phyloP scores from a whole-genome alignment of 92 coral and sea anemone species.

The Zoanthus solanderi region DNA sequence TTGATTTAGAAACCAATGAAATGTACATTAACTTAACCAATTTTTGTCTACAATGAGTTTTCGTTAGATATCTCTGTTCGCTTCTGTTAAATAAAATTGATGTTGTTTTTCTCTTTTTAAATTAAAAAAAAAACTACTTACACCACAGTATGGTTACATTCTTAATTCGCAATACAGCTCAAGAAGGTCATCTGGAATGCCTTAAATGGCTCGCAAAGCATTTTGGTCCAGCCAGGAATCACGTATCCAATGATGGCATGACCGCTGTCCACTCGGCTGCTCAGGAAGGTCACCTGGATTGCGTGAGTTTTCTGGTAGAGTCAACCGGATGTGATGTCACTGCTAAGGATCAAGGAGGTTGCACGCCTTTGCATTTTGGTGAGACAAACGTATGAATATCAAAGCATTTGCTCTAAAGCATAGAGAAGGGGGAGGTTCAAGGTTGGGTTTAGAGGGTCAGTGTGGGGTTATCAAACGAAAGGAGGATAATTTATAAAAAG shows the following conservation, averaged over 20 bases:
- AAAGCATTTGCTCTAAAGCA: too few relatives aligned
- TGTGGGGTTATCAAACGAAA: too few relatives aligned
- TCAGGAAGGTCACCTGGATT: conserved; percentile 84
- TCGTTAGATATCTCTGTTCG: too few relatives aligned
- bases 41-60: too few relatives aligned
- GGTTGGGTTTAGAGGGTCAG: too few relatives aligned
- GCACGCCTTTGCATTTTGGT: conserved; percentile 91
- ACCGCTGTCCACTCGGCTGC: conserved; percentile 92
- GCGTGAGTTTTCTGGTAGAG: conserved; percentile 72
- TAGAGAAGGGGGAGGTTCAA: too few relatives aligned
- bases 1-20: too few relatives aligned
- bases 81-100: too few relatives aligned
- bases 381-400: not conserved
- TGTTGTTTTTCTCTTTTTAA: too few relatives aligned
- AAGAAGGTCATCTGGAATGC: conserved; percentile 86
- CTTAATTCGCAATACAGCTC: conserved; percentile 57
- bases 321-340: conserved; percentile 81
- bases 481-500: too few relatives aligned
- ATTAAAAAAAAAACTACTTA: too few relatives aligned
- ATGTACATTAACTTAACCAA: too few relatives aligned
- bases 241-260: conserved; percentile 84
- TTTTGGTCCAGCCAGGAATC: conserved; percentile 71
- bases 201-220: conserved; percentile 88
- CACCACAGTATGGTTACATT: not conserved
- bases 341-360: conserved; percentile 74